Evolutionary conservation across 2,797 vertebrate species (phyloP).

Genomic region (Mormyrops boulengeri): DNA sequence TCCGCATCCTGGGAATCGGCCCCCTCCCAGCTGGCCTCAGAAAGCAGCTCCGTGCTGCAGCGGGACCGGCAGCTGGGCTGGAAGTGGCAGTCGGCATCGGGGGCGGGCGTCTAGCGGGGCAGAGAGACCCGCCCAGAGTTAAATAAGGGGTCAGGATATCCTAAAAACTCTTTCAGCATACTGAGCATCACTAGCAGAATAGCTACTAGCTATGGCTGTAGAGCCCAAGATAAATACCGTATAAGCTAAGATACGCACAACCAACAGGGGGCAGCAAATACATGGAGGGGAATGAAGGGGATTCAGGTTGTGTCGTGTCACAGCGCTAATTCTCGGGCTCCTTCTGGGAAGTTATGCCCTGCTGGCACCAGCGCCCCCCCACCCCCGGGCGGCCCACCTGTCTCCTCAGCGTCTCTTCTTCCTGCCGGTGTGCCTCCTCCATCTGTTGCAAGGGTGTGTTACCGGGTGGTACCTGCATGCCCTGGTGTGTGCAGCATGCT

Average conservation of each 20-base stretch:
- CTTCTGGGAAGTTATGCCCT: not conserved
- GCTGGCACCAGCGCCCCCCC: not conserved
- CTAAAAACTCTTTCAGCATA: not conserved
- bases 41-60: constrained; percentile 96
- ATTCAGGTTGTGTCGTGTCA: not conserved
- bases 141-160: not conserved
- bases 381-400: constrained; percentile 85
- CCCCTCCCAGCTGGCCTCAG: constrained; percentile 97
- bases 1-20: constrained; percentile 88
- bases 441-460: constrained; percentile 88
- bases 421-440: constrained; percentile 84
- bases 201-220: not conserved
- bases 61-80: constrained; percentile 91
- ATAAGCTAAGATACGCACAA: not conserved
- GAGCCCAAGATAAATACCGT: not conserved
- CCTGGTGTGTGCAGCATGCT: constrained; percentile 77
- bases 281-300: not conserved
- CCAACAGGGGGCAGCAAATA: not conserved
- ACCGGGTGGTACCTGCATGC: constrained; percentile 79
- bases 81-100: constrained; percentile 86
- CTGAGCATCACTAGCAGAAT: not conserved
- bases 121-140: not conserved
- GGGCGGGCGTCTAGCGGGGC: constrained; percentile 75
- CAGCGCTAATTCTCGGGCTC: not conserved
- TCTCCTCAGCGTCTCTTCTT: constrained; percentile 88